Percentiles rank a stretch among this genome's conserved stretches.
Evolutionary conservation across 2,797 vertebrate genomes (phyloP).

Genomic region (Acipenser transmontanus): DNA sequence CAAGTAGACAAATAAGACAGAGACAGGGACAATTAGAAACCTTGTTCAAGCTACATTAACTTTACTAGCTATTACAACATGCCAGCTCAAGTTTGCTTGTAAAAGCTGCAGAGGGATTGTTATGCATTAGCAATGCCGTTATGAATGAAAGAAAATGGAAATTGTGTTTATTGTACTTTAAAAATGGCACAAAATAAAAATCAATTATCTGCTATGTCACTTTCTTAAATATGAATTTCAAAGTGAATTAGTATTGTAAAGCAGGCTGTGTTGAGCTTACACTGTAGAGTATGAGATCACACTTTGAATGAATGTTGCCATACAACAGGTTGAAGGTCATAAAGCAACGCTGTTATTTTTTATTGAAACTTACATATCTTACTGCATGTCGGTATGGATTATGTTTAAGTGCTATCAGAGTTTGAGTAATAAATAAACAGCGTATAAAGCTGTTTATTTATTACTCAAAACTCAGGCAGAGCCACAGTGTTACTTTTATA

Average conservation of each 20-base stretch:
- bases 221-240: constrained; percentile 71
- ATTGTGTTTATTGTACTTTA: constrained; percentile 85
- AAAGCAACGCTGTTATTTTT: too few species aligned
- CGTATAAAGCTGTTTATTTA: too few species aligned
- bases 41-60: constrained; percentile 98
- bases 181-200: constrained; percentile 84
- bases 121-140: constrained; percentile 74
- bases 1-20: constrained; percentile 97
- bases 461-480: too few species aligned
- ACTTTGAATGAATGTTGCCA: background rate
- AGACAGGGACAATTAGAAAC: constrained; percentile 96
- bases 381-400: too few species aligned
- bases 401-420: too few species aligned
- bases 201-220: constrained; percentile 89
- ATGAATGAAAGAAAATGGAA: constrained; percentile 82
- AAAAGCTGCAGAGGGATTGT: constrained; percentile 76
- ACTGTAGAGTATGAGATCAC: constrained; percentile 53
- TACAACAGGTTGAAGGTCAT: too few species aligned
- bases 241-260: constrained; percentile 41
- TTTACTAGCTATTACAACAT: constrained; percentile 84
- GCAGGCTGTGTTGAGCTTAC: constrained; percentile 34
- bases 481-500: too few species aligned
- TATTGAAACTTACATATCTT: too few species aligned
- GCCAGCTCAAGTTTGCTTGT: constrained; percentile 80
- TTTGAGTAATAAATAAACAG: too few species aligned